These are phyloP conservation scores for Prunella strophiata DNA, from an alignment of 2,797 vertebrate species.

Conservation along the genomic window DNA sequence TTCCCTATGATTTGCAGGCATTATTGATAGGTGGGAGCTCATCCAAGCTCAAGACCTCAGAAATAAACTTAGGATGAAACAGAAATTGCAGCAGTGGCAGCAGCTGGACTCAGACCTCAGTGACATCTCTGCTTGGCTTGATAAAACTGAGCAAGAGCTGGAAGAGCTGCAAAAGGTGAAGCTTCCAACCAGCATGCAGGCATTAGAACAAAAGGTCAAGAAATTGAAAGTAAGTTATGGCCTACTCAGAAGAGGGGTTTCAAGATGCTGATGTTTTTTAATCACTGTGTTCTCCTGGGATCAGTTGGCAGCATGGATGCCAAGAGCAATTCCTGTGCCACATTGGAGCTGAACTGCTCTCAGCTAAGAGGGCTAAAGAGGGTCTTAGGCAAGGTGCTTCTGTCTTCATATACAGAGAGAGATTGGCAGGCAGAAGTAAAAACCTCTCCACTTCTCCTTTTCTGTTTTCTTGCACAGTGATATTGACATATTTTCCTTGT, in stretches of 20 bases:
- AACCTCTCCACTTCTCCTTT: neutral
- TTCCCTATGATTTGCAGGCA: constrained; percentile 72
- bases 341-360: neutral
- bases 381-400: neutral
- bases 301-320: neutral
- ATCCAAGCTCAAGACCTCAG: constrained; percentile 79
- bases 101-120: constrained; percentile 85
- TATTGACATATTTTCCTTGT: accelerated
- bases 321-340: neutral
- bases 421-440: neutral
- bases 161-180: constrained; percentile 75
- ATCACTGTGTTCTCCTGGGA: neutral
- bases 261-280: neutral
- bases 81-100: constrained; percentile 80
- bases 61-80: constrained; percentile 71
- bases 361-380: neutral
- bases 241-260: neutral
- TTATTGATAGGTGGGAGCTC: constrained; percentile 92
- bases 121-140: constrained; percentile 85
- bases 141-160: constrained; percentile 82
- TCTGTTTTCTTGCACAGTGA: neutral
- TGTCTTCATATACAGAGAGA: neutral
- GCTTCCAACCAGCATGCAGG: constrained; percentile 70
- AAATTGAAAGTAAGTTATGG: constrained; percentile 81
- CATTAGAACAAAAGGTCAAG: constrained; percentile 79